Evolutionary conservation across 2,113 vertebrate genomes (phyloP), one percentile per base, ranked within the genome.

Genomic region (Microtus oregoni): DNA sequence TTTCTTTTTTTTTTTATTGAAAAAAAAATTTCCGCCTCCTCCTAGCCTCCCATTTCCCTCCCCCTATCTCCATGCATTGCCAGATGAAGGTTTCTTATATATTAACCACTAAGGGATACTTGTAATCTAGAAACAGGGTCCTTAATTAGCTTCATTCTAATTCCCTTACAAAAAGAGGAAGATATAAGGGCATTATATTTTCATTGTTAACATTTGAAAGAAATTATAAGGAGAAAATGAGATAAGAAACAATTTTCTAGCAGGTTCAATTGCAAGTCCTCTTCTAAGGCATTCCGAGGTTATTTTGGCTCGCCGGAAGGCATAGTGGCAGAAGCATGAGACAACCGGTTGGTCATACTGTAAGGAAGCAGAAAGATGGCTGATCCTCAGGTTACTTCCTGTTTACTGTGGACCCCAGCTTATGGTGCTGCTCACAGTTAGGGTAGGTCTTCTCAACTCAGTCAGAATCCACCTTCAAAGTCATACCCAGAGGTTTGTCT

Each of bases 201-300:
- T 87, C 28, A 58, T 68, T 68, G 24, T 92, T 94, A 95, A 22
- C 38, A 86, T 82, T 92, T 81, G 32, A 79, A 90, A 93, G 83
- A 13, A 65, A 90, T 68, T 89, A 81, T 89, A 55, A 86, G 41
- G 67, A 91, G 38, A 88, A 83, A 91, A 47, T 47, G 14, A 86
- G 24, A 87, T 88, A 89, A 65, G 24, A 83, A 61, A 63, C 13
- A 63, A n/a, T 78, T 90, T 96, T 96, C 75, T 94, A 14, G 10
- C 77, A 63, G 52, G 58, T 81, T 86, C 28, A 65, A 14, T 75
- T 88, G 47, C 67, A 90, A 79, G 30, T 47, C 44, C 63, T 96
- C 30, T 63, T 81, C 83, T 44, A 30, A 83, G 17, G 82, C 82
- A 91, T 47, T 35, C 28, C 26, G 20, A 32, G 61, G 61, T 44